These are phyloP conservation scores for Resseliella maxima DNA, from an alignment of 2,888 invertebrate genomes.

Conservation along the genomic window DNA sequence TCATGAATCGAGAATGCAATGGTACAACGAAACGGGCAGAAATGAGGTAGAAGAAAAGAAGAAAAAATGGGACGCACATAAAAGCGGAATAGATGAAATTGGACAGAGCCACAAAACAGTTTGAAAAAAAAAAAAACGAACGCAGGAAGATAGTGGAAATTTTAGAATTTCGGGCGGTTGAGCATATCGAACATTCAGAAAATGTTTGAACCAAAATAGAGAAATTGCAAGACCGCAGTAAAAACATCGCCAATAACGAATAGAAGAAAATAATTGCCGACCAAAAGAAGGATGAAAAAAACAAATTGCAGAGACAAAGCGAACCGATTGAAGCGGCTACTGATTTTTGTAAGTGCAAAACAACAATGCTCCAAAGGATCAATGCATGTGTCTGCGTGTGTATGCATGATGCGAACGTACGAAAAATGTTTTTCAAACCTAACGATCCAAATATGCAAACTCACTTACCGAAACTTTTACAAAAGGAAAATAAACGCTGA, in stretches of 20 bases:
- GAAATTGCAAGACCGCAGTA: slow-evolving; percentile 44
- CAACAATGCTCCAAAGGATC: background rate
- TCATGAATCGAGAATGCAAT: background rate
- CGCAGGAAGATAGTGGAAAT: slow-evolving; percentile 12
- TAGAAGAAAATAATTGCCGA: slow-evolving; percentile 39
- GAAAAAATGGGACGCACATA: slow-evolving; percentile 20
- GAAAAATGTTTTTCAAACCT: background rate
- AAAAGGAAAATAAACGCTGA: background rate
- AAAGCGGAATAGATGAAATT: slow-evolving; percentile 46
- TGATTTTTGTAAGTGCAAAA: background rate
- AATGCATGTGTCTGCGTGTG: background rate
- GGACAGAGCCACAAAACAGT: slow-evolving; percentile 33
- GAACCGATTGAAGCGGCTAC: slow-evolving; percentile 14
- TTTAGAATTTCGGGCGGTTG: slow-evolving; percentile 19
- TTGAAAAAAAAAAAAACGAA: background rate
- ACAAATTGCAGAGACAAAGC: background rate
- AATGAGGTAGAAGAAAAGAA: background rate
- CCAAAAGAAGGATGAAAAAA: background rate
- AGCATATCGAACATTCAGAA: slow-evolving; percentile 25
- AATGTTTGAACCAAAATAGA: background rate
- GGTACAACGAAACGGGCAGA: background rate
- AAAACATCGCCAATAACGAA: slow-evolving; percentile 37
- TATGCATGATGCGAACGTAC: background rate
- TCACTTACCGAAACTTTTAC: background rate
- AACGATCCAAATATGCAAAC: slow-evolving; percentile 48